A percentile compares a stretch with the other conserved stretches of the same genome.
These are phyloP conservation scores for Drosophila multiciliata DNA, from an alignment of 2,888 invertebrate genomes.

Conservation along the genomic window DNA sequence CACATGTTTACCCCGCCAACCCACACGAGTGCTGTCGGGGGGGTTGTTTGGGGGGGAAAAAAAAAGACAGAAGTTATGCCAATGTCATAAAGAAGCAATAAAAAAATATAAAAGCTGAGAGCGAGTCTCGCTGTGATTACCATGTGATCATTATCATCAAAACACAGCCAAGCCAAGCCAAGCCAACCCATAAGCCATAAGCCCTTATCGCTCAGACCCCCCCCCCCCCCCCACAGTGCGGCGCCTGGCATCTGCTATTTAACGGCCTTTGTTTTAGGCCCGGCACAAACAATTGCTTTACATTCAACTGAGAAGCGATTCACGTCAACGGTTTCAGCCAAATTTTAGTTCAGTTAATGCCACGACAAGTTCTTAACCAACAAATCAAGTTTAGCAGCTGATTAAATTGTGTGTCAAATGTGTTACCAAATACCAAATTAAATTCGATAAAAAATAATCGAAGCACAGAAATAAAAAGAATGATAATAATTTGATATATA, in stretches of 20 bases:
- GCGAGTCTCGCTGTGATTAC: slow-evolving; percentile 58
- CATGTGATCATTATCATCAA: slow-evolving; percentile 71
- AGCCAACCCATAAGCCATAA: background rate
- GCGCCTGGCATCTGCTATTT: slow-evolving; percentile 28
- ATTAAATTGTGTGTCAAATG: background rate
- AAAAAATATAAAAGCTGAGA: slow-evolving; percentile 70
- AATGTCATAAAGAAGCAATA: slow-evolving; percentile 79
- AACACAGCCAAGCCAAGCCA: background rate
- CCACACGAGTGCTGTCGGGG: too few species aligned
- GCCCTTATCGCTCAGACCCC: background rate
- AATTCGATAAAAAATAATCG: background rate
- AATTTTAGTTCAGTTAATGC: slow-evolving; percentile 4
- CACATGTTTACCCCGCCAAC: slow-evolving; percentile 41
- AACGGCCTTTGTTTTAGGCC: slow-evolving; percentile 13
- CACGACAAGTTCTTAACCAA: background rate
- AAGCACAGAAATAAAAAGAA: background rate
- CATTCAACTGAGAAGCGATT: background rate
- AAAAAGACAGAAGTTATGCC: slow-evolving; percentile 36
- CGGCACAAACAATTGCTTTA: background rate
- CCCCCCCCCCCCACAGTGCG: background rate
- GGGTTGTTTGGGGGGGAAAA: background rate
- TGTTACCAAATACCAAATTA: background rate
- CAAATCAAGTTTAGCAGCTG: background rate
- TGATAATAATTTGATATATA: background rate
- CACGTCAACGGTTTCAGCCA: background rate